phyloP scores from a whole-genome alignment of 2,888 invertebrate genomes.

The Acanthacorydalis orientalis region DNA sequence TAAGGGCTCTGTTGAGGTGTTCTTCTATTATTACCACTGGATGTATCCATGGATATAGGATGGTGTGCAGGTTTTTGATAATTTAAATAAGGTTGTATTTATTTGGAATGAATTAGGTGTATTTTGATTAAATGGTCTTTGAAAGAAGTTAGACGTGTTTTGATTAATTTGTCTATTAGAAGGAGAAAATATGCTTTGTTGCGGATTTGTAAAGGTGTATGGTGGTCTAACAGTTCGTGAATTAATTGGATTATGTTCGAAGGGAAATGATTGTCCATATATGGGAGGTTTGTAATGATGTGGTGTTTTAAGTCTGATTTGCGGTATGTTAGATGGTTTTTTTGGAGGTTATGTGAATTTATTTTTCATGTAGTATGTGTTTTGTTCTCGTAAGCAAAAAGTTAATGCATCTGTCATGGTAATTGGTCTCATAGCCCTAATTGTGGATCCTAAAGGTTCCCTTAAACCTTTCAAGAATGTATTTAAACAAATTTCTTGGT shows the following conservation, averaged over 20 bases:
- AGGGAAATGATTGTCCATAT: neutral
- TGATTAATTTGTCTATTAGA: neutral
- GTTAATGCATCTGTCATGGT: slow-evolving; percentile 9
- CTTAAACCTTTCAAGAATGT: slow-evolving; percentile 10
- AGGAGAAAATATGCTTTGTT: neutral
- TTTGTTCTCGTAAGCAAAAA: slow-evolving; percentile 10
- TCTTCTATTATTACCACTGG: neutral
- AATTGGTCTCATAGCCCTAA: slow-evolving; percentile 11
- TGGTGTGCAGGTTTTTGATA: neutral
- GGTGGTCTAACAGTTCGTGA: neutral
- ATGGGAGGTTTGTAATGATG: neutral
- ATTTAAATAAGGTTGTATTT: neutral
- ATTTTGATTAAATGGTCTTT: neutral
- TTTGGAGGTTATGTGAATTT: neutral
- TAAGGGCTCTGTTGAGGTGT: neutral
- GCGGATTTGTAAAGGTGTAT: neutral
- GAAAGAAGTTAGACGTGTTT: neutral
- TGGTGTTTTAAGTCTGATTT: neutral
- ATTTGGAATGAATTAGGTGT: neutral
- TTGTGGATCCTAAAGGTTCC: slow-evolving; percentile 12
- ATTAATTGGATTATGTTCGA: neutral
- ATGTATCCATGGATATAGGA: neutral
- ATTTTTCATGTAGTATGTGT: neutral
- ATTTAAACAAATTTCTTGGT: slow-evolving; percentile 12
- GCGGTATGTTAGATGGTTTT: neutral